A percentile compares a stretch with the other conserved stretches of the same genome.
Evolutionary conservation across 2,888 invertebrate genomes (phyloP).

Genomic region (Didymodactylos carnosus): DNA sequence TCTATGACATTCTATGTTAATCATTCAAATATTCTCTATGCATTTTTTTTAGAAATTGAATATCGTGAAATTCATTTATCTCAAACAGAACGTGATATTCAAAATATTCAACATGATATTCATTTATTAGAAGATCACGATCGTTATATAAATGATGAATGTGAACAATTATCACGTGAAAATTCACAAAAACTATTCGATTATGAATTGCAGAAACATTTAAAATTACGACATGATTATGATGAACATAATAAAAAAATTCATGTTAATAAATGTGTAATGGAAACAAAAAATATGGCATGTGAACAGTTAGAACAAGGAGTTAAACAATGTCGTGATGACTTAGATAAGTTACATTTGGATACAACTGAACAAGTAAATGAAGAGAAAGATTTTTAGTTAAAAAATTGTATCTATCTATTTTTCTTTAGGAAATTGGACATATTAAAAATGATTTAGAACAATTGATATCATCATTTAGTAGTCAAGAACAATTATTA

Average conservation of each 20-base stretch:
- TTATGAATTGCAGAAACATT: neutral
- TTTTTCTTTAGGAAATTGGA: neutral
- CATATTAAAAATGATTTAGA: neutral
- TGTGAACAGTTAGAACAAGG: neutral
- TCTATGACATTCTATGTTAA: too few species aligned
- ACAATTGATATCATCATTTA: neutral
- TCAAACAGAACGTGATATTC: neutral
- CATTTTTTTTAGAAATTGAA: neutral
- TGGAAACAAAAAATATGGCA: too few species aligned
- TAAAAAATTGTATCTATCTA: neutral
- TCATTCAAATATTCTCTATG: neutral
- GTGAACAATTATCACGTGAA: neutral
- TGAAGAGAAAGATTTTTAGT: neutral
- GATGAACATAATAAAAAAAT: too few species aligned
- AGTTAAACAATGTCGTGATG: neutral
- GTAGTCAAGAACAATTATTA: neutral
- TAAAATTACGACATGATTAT: neutral
- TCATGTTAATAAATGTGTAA: too few species aligned
- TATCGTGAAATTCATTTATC: neutral
- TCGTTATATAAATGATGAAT: neutral
- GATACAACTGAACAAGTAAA: neutral
- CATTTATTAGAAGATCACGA: neutral
- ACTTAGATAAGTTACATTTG: neutral
- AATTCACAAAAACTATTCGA: neutral
- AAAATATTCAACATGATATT: neutral